Conservation (phyloP, 2,113 vertebrate genomes). For the Oreocharis arfaki region DNA sequence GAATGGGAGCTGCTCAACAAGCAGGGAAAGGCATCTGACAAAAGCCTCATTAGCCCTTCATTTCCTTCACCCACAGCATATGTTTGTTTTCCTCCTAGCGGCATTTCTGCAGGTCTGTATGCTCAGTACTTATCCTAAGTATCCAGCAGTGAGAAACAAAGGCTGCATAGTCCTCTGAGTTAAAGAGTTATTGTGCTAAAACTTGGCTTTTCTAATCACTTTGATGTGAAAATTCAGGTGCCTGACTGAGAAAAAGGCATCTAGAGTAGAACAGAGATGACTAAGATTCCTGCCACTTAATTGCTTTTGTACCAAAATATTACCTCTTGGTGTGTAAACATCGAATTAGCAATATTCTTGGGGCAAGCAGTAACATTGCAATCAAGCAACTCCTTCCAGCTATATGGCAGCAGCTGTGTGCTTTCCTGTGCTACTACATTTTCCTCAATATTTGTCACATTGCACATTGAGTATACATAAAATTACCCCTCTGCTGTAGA, state of each 20-base stretch:
- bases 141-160: not conserved
- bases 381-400: conserved; percentile 4
- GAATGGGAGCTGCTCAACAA: not conserved
- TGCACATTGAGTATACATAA: not conserved
- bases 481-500: not conserved
- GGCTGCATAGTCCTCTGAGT: not conserved
- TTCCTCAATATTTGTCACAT: not conserved
- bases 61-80: not conserved
- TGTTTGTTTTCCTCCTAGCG: not conserved
- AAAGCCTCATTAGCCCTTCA: not conserved
- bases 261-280: not conserved
- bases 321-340: not conserved
- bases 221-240: not conserved
- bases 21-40: not conserved
- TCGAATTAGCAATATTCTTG: conserved; percentile 20
- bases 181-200: not conserved
- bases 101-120: not conserved
- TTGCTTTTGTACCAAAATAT: not conserved
- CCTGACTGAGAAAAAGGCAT: not conserved
- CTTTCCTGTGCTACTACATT: not conserved
- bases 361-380: not conserved
- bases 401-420: not conserved
- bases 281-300: not conserved
- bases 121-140: not conserved
- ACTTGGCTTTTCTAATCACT: not conserved